Evolutionary conservation across 2,113 vertebrate species (phyloP), one percentile per base, ranked within the genome.

Genomic region (Passer domesticus): DNA sequence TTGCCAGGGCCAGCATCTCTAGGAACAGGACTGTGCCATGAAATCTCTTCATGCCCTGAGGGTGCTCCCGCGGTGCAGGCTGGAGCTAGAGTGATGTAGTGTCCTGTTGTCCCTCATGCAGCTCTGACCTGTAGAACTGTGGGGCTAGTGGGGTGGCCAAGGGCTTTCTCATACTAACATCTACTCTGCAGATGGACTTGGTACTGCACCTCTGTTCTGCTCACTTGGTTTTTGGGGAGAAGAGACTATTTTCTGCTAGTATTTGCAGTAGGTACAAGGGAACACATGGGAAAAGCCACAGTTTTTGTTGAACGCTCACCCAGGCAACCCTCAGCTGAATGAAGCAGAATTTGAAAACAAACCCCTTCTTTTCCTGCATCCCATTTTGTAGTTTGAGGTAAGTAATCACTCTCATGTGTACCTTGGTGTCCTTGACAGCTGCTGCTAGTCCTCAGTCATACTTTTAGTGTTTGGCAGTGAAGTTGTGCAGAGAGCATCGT

Each of bases 111-210:
- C 88, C 89, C 88, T 95, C 27, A 1, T 87, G 91, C 94, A 96
- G 98, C 97, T 97, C 97, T 98, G 97, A 98, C 98, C 98, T 98
- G 97, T 97, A 98, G 98, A 98, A 98, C 98, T 98, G 89, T 98
- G 98, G 98, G 98, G 94, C 95, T 89, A 46, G 90, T 92, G 94
- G 93, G 83, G 93, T 97, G 98, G 98, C 97, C 95, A 90, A 97
- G 97, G 95, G 97, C 97, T 98, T 97, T 97, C 94, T 97, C 97
- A 97, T 98, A 98, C 98, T 98, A 98, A 98, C 98, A 98, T 98
- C 99, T 99, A 99, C 98, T 98, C 96, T 97, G 97, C 97, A 97
- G 97, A 98, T 98, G 98, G 98, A 99, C 98, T 99, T 99, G 99
- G 98, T 98, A 94, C 92, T 15, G 81, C 52, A 79, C 89, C 94